Conservation (phyloP, 2,888 invertebrate species). For the Dicyrtoma fusca region DNA sequence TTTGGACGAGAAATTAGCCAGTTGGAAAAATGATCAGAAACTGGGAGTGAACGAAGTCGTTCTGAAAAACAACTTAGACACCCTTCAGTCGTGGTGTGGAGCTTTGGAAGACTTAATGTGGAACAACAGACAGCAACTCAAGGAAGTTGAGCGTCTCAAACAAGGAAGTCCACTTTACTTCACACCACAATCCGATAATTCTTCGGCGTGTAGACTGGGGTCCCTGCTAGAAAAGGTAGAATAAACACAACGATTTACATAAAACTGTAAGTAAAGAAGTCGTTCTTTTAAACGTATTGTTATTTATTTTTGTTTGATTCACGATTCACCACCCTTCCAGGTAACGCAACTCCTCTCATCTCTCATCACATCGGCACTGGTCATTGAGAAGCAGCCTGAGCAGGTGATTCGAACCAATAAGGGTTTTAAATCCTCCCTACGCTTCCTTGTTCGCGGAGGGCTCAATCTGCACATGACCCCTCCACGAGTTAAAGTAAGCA, state of each 20-base stretch:
- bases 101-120: conserved; percentile 82
- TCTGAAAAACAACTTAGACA: conserved; percentile 78
- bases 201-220: too few species aligned
- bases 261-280: too few species aligned
- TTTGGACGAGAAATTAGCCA: conserved; percentile 84
- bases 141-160: conserved; percentile 70
- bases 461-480: conserved; percentile 92
- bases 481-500: conserved; percentile 76
- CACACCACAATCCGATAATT: too few species aligned
- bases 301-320: too few species aligned
- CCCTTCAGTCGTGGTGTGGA: conserved; percentile 92
- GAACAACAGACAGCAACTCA: conserved; percentile 80
- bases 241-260: too few species aligned
- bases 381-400: conserved; percentile 96
- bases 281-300: too few species aligned
- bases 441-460: conserved; percentile 87
- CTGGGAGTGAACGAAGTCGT: conserved; percentile 88
- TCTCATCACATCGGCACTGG: conserved; percentile 84
- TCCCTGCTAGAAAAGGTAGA: conserved; percentile 59
- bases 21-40: conserved; percentile 94
- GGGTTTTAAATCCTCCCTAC: conserved; percentile 89
- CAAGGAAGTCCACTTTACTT: too few species aligned
- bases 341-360: conserved; percentile 74
- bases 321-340: too few species aligned
- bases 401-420: conserved; percentile 98